These are phyloP conservation scores for Sminthopsis crassicaudata DNA, from an alignment of 2,113 vertebrate species.

Conservation along the genomic window DNA sequence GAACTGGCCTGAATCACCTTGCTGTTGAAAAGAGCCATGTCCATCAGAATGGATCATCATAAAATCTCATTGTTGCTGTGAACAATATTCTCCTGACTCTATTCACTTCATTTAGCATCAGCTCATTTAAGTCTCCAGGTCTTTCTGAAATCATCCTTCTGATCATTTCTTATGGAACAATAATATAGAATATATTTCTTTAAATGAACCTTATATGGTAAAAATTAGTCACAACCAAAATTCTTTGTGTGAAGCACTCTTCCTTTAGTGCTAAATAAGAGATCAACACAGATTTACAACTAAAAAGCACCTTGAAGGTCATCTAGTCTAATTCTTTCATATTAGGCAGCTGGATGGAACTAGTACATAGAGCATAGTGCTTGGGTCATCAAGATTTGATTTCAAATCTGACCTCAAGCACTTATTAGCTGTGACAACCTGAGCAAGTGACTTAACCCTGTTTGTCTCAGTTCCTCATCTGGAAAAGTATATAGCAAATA, in stretches of 20 bases:
- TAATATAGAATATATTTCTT: background rate
- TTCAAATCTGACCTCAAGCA: background rate
- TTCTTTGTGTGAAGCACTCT: background rate
- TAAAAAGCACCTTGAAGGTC: background rate
- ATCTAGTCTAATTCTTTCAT: background rate
- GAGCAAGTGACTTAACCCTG: background rate
- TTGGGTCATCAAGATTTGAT: background rate
- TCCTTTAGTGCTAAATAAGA: background rate
- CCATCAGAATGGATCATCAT: too few relatives aligned
- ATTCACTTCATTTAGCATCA: too few relatives aligned
- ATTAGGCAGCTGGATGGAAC: background rate
- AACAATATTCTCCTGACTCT: too few relatives aligned
- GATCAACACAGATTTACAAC: background rate
- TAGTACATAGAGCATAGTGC: background rate
- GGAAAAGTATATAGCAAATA: background rate
- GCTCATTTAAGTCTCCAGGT: too few relatives aligned
- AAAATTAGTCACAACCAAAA: background rate
- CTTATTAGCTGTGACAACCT: background rate
- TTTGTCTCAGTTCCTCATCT: background rate
- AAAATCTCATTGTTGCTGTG: too few relatives aligned
- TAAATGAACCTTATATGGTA: background rate
- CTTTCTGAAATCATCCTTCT: too few relatives aligned
- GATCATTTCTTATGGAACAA: too few relatives aligned
- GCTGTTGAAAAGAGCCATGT: too few relatives aligned
- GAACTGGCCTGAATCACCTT: too few relatives aligned